Evolutionary conservation across 2,113 vertebrate genomes (phyloP).

Genomic region (Cyrtonyx montezumae): DNA sequence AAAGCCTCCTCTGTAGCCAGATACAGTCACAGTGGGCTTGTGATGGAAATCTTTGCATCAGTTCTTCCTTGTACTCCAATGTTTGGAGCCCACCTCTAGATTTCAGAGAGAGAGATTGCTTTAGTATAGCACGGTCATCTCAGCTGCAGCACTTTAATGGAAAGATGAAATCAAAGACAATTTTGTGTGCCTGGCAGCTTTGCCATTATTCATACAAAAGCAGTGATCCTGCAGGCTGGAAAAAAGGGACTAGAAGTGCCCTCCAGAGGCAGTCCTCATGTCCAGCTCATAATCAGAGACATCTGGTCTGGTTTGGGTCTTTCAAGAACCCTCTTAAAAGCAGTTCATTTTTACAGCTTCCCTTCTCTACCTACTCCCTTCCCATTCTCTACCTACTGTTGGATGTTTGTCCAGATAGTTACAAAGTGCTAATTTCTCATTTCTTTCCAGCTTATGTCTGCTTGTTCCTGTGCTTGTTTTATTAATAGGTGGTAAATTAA

Average conservation of each 20-base stretch:
- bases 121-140: neutral
- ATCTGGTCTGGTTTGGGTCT: neutral
- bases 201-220: neutral
- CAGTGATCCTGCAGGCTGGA: neutral
- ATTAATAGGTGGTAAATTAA: neutral
- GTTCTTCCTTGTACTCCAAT: neutral
- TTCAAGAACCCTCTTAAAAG: neutral
- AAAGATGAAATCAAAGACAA: neutral
- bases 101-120: neutral
- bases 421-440: neutral
- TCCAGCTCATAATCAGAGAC: neutral
- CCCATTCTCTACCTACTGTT: neutral
- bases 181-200: neutral
- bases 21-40: neutral
- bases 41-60: neutral
- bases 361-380: neutral
- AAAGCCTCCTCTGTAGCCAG: neutral
- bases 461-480: neutral
- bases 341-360: neutral
- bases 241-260: conserved; percentile 18
- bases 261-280: conserved; percentile 1
- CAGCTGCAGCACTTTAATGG: neutral
- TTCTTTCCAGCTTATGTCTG: neutral
- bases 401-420: neutral
- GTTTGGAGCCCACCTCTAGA: neutral